A percentile compares a stretch with the other conserved stretches of the same genome.
These are phyloP conservation scores for Enteromius unitaeniatus DNA, from an alignment of 2,797 vertebrate species.

Conservation along the genomic window DNA sequence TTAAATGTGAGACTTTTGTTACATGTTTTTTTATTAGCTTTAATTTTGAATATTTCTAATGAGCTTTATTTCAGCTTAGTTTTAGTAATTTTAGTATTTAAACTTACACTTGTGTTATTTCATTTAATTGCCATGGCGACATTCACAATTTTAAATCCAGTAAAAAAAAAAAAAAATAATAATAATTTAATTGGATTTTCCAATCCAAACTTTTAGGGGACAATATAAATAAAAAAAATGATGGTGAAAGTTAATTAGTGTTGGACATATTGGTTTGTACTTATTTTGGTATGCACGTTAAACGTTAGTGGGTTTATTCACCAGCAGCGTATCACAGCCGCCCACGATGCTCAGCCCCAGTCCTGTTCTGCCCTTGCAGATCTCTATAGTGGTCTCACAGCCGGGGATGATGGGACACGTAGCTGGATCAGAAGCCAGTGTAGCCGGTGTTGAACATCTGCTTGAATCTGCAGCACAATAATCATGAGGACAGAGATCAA, in stretches of 20 bases:
- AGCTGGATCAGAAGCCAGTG: slow-evolving; percentile 86
- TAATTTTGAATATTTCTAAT: background rate
- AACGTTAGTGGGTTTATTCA: slow-evolving; percentile 66
- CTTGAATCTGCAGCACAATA: slow-evolving; percentile 77
- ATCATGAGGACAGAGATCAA: background rate
- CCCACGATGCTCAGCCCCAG: slow-evolving; percentile 98
- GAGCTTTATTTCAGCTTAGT: background rate
- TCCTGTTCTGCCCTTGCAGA: slow-evolving; percentile 93
- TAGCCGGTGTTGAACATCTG: slow-evolving; percentile 89
- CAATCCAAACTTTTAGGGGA: background rate
- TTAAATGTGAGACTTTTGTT: background rate
- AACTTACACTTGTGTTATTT: background rate
- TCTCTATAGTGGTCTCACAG: slow-evolving; percentile 97
- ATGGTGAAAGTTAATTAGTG: background rate
- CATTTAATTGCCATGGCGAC: background rate
- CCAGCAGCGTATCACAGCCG: slow-evolving; percentile 94
- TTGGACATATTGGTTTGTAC: background rate
- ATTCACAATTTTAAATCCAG: background rate
- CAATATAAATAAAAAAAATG: background rate
- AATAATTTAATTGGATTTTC: no score
- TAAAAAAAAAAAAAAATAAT: background rate
- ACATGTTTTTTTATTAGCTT: background rate
- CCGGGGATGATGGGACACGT: slow-evolving; percentile 97
- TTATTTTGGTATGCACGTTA: background rate
- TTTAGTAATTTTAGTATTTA: background rate